Percentiles rank a stretch among this genome's conserved stretches.
Evolutionary conservation across 2,113 vertebrate species (phyloP).

Genomic region (Proteles cristata): DNA sequence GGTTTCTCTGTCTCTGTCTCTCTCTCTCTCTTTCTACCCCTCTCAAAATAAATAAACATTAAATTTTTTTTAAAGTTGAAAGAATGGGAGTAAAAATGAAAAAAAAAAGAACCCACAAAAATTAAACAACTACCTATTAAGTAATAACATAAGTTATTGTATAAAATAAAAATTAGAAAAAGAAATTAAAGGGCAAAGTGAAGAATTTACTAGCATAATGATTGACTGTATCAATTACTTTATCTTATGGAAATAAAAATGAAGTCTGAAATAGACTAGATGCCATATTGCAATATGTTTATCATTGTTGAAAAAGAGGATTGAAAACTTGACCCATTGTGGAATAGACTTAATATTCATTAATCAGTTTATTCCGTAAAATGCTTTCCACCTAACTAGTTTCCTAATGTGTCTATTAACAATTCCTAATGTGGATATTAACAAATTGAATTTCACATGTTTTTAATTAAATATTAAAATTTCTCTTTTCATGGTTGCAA

Average conservation of each 20-base stretch:
- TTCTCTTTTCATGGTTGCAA: background rate
- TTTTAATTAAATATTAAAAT: constrained; percentile 27
- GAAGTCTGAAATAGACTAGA: background rate
- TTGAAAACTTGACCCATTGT: background rate
- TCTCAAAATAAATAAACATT: too few species aligned
- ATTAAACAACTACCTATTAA: background rate
- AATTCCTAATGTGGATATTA: background rate
- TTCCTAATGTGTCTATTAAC: background rate
- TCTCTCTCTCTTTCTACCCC: too few species aligned
- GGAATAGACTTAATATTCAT: background rate
- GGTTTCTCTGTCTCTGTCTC: too few species aligned
- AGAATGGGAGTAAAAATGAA: background rate
- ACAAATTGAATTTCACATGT: background rate
- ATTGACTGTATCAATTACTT: background rate
- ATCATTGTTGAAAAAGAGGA: background rate
- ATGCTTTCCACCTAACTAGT: background rate
- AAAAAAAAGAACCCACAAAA: background rate
- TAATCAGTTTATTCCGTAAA: background rate
- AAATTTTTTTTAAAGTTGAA: constrained; percentile 19
- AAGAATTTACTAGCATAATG: background rate
- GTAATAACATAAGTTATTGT: background rate
- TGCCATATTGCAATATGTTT: background rate
- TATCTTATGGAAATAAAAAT: background rate
- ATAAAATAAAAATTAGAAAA: background rate
- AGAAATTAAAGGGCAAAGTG: background rate